Evolutionary conservation across 2,888 invertebrate species (phyloP), one percentile per base, ranked within the genome.

Genomic region (Drosophila rubida): DNA sequence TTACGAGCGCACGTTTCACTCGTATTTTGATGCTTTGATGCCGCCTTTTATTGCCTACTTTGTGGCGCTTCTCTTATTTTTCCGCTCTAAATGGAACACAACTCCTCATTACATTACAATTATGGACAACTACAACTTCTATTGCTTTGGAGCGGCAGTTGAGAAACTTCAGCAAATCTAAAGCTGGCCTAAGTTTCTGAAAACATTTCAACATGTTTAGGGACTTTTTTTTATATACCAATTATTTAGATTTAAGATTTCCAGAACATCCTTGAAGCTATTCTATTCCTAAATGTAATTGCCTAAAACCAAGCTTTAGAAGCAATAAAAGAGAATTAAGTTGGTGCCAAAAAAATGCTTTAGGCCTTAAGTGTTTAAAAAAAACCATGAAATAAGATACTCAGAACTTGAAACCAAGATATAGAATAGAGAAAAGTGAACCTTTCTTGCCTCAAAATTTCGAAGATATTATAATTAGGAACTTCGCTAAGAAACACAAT

Each of bases 31-130:
- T 49, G 49, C 49, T 44, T 53, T 58, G 44, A 51, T 48, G 72
- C 58, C 50, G 60, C 35, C 59, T 79, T 59, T 67, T 82, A 65
- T 85, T 79, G 86, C 86, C 86, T 80, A 82, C 80, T 79, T 82
- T 75, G 60, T 44, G 83, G 75, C 63, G 75, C 45, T 48, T 32
- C 32, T 4, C 32, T 32, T 32, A 11, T 32, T 32, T 14, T 19
- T 13, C 13, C 7, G 7, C 35, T 7, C 25, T 37, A 39, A 59
- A 45, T 42, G 42, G 16, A 42, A 51, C 54, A 48, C 19, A 19
- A 51, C 11, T 53, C 22, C 53, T 7, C 42, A 32, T 11, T 42
- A 41, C 42, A 42, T 22, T 53, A 9, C 41, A 53, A 53, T 53
- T 53, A 27, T 14, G 30, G 16, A 41, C 32, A 32, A 53, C 30